These are phyloP conservation scores for Lithophane socia DNA, from an alignment of 2,888 invertebrate genomes.

Conservation along the genomic window DNA sequence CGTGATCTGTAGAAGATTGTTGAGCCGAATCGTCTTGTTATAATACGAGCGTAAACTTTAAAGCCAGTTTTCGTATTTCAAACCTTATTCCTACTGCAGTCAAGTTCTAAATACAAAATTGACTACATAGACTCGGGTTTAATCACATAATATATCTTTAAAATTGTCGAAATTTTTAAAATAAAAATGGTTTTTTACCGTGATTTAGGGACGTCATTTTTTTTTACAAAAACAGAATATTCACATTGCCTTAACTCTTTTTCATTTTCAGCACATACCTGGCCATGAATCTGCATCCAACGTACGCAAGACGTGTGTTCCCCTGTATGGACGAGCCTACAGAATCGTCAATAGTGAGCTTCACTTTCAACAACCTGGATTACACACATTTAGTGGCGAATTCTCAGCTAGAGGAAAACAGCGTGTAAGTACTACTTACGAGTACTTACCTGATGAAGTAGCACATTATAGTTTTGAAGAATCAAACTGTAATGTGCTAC, in stretches of 20 bases:
- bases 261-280: constrained; percentile 84
- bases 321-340: constrained; percentile 93
- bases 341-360: constrained; percentile 78
- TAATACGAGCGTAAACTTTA: not conserved
- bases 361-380: constrained; percentile 80
- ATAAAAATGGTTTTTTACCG: not conserved
- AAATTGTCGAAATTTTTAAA: not conserved
- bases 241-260: not conserved
- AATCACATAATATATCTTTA: not conserved
- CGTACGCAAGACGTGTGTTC: constrained; percentile 91
- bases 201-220: too few relatives aligned
- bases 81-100: not conserved
- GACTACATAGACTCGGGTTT: not conserved
- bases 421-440: constrained; percentile 78
- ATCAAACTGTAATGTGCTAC: too few relatives aligned
- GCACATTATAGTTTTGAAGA: too few relatives aligned
- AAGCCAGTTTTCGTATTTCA: not conserved
- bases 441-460: too few relatives aligned
- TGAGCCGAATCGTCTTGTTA: not conserved
- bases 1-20: not conserved
- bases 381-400: constrained; percentile 77
- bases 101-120: not conserved
- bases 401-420: constrained; percentile 73
- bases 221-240: too few relatives aligned
- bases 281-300: constrained; percentile 91